Conservation (phyloP, 2,888 invertebrate genomes). For the Mesorhabditis spiculigera region DNA sequence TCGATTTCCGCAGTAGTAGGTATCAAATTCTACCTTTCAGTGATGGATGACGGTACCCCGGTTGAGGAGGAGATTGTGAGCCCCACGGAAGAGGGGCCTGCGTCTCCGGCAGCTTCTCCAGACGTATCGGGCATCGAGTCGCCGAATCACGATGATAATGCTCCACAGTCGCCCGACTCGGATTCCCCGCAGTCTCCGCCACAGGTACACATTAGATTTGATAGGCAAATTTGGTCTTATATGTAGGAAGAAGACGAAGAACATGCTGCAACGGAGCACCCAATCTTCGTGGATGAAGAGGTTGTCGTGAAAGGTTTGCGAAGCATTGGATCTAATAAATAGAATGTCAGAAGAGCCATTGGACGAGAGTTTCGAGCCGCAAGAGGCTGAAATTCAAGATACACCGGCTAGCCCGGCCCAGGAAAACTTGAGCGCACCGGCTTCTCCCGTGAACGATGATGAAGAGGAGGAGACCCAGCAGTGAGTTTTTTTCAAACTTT, state of each 20-base stretch:
- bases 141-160: slow-evolving; percentile 9
- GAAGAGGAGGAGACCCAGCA: not conserved
- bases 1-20: too few relatives aligned
- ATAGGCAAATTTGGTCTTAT: too few relatives aligned
- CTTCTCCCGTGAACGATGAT: not conserved
- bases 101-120: slow-evolving; percentile 11
- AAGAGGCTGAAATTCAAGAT: not conserved
- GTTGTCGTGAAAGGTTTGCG: too few relatives aligned
- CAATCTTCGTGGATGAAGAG: too few relatives aligned
- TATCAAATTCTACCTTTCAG: too few relatives aligned
- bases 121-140: slow-evolving; percentile 5
- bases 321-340: too few relatives aligned
- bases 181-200: slow-evolving; percentile 2
- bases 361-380: not conserved
- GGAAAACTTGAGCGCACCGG: not conserved
- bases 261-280: too few relatives aligned
- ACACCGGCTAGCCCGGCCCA: not conserved
- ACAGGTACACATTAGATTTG: not conserved
- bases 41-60: not conserved
- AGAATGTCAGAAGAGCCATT: not conserved
- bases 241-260: too few relatives aligned
- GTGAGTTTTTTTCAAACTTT: too few relatives aligned
- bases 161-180: slow-evolving; percentile 13
- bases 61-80: too few relatives aligned
- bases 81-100: slow-evolving; percentile 10